Percentiles rank a stretch among this genome's conserved stretches.
Conservation (phyloP, 2,888 invertebrate genomes). For the Corbicula japonica region DNA sequence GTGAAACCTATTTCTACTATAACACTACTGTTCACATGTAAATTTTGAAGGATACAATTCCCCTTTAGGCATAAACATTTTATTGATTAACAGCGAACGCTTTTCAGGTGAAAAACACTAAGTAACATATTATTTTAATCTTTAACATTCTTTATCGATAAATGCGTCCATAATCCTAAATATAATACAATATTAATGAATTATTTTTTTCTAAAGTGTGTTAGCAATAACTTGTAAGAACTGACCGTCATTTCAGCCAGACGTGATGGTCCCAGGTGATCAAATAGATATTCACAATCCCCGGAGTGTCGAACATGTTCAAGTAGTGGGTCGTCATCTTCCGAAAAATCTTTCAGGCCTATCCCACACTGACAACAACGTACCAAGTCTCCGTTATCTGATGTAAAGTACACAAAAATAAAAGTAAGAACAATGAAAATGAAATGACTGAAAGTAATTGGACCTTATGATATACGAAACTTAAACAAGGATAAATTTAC, state of each 20-base stretch:
- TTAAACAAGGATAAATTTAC: too few species aligned
- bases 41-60: too few species aligned
- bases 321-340: not conserved
- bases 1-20: too few species aligned
- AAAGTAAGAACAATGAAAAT: not conserved
- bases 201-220: not conserved
- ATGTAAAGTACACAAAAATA: not conserved
- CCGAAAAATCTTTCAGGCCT: conserved; percentile 23
- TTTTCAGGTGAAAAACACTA: too few species aligned
- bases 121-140: too few species aligned
- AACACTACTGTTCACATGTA: too few species aligned
- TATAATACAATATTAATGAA: not conserved
- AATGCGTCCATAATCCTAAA: not conserved
- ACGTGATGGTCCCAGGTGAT: not conserved
- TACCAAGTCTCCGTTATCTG: not conserved
- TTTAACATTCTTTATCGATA: too few species aligned
- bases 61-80: too few species aligned
- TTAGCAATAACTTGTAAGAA: not conserved
- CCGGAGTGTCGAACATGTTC: conserved; percentile 19
- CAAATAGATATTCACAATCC: conserved; percentile 1
- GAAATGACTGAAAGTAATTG: not conserved
- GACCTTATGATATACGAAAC: too few species aligned
- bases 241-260: conserved; percentile 1
- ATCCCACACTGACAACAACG: conserved; percentile 24
- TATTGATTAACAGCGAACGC: too few species aligned